Conservation (phyloP, 1,140 invertebrate genomes). For the Trichonephila clavipes region DNA sequence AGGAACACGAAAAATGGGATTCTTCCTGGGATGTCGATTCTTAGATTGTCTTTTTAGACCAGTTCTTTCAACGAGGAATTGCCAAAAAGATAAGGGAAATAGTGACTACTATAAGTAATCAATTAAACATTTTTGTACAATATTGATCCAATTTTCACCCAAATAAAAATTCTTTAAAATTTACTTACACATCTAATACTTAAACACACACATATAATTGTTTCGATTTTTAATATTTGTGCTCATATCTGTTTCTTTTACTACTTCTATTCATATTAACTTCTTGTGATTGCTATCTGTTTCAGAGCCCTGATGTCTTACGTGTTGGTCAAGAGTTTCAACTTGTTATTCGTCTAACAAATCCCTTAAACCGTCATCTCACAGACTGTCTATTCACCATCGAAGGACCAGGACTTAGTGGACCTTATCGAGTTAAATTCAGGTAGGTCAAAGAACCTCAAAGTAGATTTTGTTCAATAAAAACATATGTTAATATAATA, state of each 20-base stretch:
- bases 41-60: background rate
- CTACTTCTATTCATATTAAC: background rate
- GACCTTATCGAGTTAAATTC: conserved; percentile 83
- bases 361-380: conserved; percentile 89
- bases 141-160: background rate
- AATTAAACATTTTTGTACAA: background rate
- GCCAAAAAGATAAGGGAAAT: background rate
- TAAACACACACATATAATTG: too few relatives aligned
- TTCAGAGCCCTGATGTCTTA: conserved; percentile 39
- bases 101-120: too few relatives aligned
- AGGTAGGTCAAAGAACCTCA: conserved; percentile 78
- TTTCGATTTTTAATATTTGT: too few relatives aligned
- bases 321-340: conserved; percentile 84
- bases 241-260: too few relatives aligned
- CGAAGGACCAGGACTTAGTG: conserved; percentile 88
- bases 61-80: background rate
- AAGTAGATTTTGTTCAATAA: too few relatives aligned
- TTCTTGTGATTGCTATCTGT: background rate
- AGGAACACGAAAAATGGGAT: background rate
- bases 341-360: conserved; percentile 87
- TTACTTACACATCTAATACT: too few relatives aligned
- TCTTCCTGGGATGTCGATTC: too few relatives aligned
- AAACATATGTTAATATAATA: too few relatives aligned
- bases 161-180: background rate
- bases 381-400: conserved; percentile 89